Conservation (phyloP, 1,140 invertebrate genomes). For the Drosophila ogumai region DNA sequence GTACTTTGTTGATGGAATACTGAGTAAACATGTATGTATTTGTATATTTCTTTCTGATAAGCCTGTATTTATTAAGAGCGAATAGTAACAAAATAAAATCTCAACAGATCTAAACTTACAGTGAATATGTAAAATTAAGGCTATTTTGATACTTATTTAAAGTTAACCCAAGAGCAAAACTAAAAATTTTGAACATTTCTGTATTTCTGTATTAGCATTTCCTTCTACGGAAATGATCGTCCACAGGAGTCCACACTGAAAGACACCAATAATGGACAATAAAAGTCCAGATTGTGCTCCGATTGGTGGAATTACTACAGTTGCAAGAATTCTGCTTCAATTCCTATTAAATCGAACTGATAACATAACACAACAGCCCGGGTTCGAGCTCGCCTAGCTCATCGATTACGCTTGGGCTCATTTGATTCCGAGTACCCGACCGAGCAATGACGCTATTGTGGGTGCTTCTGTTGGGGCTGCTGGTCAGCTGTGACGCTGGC, state of each 20-base stretch:
- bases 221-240: background rate
- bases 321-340: background rate
- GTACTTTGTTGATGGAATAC: background rate
- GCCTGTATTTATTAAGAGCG: background rate
- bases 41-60: background rate
- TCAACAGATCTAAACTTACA: too few relatives aligned
- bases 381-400: too few relatives aligned
- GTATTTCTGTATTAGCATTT: background rate
- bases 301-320: background rate
- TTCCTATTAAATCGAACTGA: background rate
- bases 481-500: background rate
- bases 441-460: background rate
- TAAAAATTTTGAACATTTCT: too few relatives aligned
- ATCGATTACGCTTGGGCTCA: background rate
- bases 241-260: background rate
- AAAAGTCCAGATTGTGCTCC: background rate
- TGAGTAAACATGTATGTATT: background rate
- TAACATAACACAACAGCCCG: background rate
- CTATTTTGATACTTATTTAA: too few relatives aligned
- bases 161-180: background rate
- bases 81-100: background rate
- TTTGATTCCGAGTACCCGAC: background rate
- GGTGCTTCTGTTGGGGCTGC: background rate
- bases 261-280: background rate
- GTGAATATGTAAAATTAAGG: background rate